Conservation (phyloP, 2,888 invertebrate species). For the Cantharis flavilabris region DNA sequence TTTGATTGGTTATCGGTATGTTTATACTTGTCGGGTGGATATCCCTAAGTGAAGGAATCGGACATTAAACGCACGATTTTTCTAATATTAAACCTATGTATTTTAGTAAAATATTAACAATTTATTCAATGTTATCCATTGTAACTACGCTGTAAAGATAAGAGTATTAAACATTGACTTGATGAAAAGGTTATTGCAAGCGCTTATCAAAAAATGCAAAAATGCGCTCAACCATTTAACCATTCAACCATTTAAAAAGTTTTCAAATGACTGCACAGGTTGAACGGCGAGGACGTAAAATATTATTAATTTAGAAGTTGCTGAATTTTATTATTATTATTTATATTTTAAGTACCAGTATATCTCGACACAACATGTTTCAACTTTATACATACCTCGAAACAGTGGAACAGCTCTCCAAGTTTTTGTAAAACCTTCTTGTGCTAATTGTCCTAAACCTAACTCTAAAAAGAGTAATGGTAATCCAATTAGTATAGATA, state of each 20-base stretch:
- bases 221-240: not conserved
- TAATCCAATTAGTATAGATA: conserved; percentile 59
- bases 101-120: no score
- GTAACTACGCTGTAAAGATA: not conserved
- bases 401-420: conserved; percentile 71
- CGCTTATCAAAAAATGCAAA: not conserved
- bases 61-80: no score
- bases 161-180: not conserved
- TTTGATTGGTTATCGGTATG: no score
- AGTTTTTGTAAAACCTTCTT: conserved; percentile 67
- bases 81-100: no score
- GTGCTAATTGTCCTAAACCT: conserved; percentile 67
- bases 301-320: not conserved
- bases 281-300: not conserved
- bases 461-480: conserved; percentile 66
- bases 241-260: not conserved
- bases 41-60: no score
- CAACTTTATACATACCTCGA: conserved; percentile 60
- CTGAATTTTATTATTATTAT: not conserved
- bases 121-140: no score
- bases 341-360: no score
- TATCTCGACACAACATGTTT: not conserved
- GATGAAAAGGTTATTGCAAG: not conserved
- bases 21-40: no score
- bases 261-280: not conserved